phyloP scores from a whole-genome alignment of 2,797 vertebrate genomes.

The Oophaga sylvatica region DNA sequence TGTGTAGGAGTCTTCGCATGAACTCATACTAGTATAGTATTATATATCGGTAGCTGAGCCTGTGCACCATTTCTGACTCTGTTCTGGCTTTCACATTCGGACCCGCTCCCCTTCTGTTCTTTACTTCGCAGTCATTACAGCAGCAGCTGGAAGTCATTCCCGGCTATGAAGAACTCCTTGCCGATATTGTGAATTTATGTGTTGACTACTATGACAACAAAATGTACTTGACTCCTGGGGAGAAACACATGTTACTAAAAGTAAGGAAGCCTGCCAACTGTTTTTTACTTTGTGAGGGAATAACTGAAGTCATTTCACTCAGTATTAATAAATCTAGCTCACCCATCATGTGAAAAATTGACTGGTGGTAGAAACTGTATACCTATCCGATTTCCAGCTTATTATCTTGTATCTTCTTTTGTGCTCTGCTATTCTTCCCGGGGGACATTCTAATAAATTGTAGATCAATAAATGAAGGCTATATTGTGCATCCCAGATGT shows the following conservation, averaged over 20 bases:
- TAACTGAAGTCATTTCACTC: background rate
- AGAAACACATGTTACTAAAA: slow-evolving; percentile 98
- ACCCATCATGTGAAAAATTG: background rate
- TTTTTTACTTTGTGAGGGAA: background rate
- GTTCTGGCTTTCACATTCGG: background rate
- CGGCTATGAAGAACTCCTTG: slow-evolving; percentile 94
- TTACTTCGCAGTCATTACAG: slow-evolving; percentile 84
- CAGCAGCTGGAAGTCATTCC: slow-evolving; percentile 96
- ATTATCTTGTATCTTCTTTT: background rate
- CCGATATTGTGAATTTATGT: slow-evolving; percentile 97
- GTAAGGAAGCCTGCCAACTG: slow-evolving; percentile 70
- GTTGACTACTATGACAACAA: slow-evolving; percentile 97
- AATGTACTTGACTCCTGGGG: slow-evolving; percentile 95
- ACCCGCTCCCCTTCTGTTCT: background rate
- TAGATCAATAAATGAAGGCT: background rate
- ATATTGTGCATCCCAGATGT: background rate
- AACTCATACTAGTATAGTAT: background rate
- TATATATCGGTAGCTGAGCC: background rate
- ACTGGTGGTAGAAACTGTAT: background rate
- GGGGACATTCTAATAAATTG: background rate
- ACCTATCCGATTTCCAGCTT: background rate
- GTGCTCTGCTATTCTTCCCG: background rate
- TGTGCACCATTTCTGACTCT: no score
- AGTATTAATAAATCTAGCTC: background rate
- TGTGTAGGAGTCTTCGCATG: background rate